Conservation (phyloP, 2,797 vertebrate species). For the Enteromius thamalakanensis region DNA sequence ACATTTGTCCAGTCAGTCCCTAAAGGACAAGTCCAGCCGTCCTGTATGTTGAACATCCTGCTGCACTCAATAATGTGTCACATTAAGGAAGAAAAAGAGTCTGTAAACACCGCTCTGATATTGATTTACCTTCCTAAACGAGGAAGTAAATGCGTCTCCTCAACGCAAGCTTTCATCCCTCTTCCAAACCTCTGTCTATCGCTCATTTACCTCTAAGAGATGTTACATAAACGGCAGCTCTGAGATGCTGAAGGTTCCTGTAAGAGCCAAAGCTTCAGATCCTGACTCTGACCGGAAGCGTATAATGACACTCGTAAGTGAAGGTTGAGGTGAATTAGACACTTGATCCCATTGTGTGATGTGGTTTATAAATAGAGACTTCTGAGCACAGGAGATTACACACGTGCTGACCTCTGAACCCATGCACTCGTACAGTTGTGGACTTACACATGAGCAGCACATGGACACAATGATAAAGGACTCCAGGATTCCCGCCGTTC, state of each 20-base stretch:
- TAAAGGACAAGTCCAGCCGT: too few relatives aligned
- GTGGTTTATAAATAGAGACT: constrained; percentile 49
- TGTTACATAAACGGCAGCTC: background rate
- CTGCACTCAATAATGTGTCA: background rate
- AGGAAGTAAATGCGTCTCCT: background rate
- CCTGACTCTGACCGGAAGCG: constrained; percentile 10
- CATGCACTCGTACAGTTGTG: background rate
- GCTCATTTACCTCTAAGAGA: background rate
- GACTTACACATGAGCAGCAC: constrained; percentile 94
- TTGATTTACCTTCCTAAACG: constrained; percentile 4
- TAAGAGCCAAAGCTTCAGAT: background rate
- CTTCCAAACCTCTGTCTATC: too few relatives aligned
- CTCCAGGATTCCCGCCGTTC: constrained; percentile 90
- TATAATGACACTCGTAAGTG: constrained; percentile 27
- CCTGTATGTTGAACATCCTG: background rate
- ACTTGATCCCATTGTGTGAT: constrained; percentile 36
- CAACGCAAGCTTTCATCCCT: background rate
- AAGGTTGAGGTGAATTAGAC: constrained; percentile 28
- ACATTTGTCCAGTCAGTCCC: background rate
- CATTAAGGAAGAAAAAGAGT: background rate
- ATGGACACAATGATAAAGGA: constrained; percentile 90
- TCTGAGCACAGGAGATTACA: constrained; percentile 66
- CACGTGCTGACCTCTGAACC: constrained; percentile 38
- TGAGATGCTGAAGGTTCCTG: constrained; percentile 14
- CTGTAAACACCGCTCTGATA: background rate